Percentiles rank a stretch among this genome's conserved stretches.
Conservation (phyloP, 2,888 invertebrate species). For the Endomychus coccineus region DNA sequence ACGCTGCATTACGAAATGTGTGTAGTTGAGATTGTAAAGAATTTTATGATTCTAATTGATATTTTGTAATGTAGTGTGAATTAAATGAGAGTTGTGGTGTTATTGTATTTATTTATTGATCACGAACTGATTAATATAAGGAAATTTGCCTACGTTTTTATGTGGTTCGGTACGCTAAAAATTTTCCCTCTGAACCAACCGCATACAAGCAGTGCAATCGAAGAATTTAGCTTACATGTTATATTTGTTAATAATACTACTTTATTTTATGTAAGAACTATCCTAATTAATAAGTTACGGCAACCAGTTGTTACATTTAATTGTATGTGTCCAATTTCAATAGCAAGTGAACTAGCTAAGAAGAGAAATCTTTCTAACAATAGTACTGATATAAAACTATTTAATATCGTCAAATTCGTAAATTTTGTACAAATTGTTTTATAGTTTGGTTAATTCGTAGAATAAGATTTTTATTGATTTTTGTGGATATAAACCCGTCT, state of each 20-base stretch:
- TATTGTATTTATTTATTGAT: constrained; percentile 33
- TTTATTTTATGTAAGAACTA: too few relatives aligned
- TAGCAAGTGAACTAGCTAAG: too few relatives aligned
- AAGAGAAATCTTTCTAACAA: constrained; percentile 8
- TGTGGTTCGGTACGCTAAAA: neutral
- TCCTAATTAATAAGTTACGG: too few relatives aligned
- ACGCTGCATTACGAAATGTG: too few relatives aligned
- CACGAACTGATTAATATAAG: constrained; percentile 28
- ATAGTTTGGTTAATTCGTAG: constrained; percentile 9
- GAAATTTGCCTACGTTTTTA: constrained; percentile 9
- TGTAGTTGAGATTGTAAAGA: neutral
- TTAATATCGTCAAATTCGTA: constrained; percentile 8
- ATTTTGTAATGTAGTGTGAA: too few relatives aligned
- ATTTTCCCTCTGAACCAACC: neutral
- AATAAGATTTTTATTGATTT: constrained; percentile 11
- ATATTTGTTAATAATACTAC: too few relatives aligned
- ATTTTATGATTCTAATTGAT: too few relatives aligned
- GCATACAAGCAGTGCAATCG: constrained; percentile 8
- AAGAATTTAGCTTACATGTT: too few relatives aligned
- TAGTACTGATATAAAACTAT: constrained; percentile 8
- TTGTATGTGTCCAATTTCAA: too few relatives aligned
- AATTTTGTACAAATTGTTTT: constrained; percentile 13
- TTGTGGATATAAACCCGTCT: constrained; percentile 11
- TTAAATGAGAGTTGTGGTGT: constrained; percentile 30
- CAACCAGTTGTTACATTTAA: too few relatives aligned